A percentile compares a stretch with the other conserved stretches of the same genome.
These are phyloP conservation scores for Melipona beecheii DNA, from an alignment of 2,888 invertebrate genomes.

Conservation along the genomic window DNA sequence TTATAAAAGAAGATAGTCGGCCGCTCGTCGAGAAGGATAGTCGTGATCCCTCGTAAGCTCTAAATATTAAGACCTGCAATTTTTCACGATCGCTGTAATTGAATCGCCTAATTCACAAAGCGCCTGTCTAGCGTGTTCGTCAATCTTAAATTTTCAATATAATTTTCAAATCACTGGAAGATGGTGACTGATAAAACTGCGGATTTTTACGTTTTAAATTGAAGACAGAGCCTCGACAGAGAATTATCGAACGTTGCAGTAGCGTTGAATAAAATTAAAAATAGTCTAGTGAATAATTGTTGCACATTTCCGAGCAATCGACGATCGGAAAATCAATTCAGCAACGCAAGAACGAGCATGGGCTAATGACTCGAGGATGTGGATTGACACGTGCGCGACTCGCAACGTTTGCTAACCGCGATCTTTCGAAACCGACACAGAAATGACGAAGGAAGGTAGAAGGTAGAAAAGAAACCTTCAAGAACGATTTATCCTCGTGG, in stretches of 20 bases:
- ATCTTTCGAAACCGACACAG: slow-evolving; percentile 8
- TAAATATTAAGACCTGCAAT: background rate
- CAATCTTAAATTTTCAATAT: background rate
- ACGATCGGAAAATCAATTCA: background rate
- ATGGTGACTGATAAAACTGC: too few relatives aligned
- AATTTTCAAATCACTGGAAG: background rate
- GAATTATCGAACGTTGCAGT: too few relatives aligned
- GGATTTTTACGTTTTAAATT: too few relatives aligned
- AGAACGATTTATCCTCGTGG: slow-evolving; percentile 27
- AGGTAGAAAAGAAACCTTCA: background rate
- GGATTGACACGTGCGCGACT: slow-evolving; percentile 19
- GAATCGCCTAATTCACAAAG: background rate
- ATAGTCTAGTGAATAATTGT: background rate
- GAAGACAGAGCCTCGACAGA: too few relatives aligned
- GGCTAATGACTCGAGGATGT: background rate
- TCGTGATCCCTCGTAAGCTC: background rate
- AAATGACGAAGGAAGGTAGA: background rate
- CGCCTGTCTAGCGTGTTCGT: background rate
- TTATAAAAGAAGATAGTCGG: background rate
- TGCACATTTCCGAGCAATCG: too few relatives aligned
- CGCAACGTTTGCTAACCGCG: slow-evolving; percentile 13
- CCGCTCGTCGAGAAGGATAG: background rate
- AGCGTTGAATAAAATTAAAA: too few relatives aligned
- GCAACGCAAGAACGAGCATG: background rate
- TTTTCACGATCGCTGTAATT: background rate